phyloP scores from a whole-genome alignment of 2,888 invertebrate genomes.

The Parascotia fuliginaria region DNA sequence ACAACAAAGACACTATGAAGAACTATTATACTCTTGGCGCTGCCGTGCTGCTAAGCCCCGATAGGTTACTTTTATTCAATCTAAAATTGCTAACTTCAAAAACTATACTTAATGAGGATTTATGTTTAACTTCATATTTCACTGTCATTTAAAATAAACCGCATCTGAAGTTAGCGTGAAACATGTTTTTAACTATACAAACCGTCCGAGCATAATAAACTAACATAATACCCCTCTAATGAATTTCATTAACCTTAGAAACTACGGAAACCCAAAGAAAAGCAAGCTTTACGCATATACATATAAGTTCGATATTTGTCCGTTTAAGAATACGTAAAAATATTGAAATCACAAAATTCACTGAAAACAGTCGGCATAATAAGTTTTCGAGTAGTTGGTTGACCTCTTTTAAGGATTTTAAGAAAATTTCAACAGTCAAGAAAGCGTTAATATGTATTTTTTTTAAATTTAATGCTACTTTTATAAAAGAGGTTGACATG shows the following conservation, averaged over 20 bases:
- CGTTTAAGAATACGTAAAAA: conserved; percentile 6
- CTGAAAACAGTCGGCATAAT: conserved; percentile 24
- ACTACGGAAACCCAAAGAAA: conserved; percentile 3
- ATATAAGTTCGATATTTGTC: conserved; percentile 16
- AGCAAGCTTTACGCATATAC: not conserved
- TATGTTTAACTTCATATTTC: too few species aligned
- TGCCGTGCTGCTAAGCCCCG: too few species aligned
- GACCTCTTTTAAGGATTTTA: conserved; percentile 26
- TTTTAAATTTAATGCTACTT: not conserved
- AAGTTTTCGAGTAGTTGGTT: conserved; percentile 26
- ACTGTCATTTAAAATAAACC: too few species aligned
- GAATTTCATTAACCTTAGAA: conserved; percentile 30
- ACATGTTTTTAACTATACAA: not conserved
- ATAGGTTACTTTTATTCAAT: too few species aligned
- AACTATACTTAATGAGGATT: too few species aligned
- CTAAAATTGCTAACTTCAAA: too few species aligned
- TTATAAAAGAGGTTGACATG: too few species aligned
- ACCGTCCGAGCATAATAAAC: conserved; percentile 11
- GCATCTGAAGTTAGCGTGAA: not conserved
- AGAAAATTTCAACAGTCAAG: not conserved
- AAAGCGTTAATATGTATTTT: conserved; percentile 4
- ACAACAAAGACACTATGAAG: too few species aligned
- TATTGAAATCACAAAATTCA: conserved; percentile 31
- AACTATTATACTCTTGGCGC: too few species aligned
- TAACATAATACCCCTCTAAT: conserved; percentile 7